Base-by-base conservation (phyloP, 2,888 invertebrate genomes). In the Noctua comes region DNA sequence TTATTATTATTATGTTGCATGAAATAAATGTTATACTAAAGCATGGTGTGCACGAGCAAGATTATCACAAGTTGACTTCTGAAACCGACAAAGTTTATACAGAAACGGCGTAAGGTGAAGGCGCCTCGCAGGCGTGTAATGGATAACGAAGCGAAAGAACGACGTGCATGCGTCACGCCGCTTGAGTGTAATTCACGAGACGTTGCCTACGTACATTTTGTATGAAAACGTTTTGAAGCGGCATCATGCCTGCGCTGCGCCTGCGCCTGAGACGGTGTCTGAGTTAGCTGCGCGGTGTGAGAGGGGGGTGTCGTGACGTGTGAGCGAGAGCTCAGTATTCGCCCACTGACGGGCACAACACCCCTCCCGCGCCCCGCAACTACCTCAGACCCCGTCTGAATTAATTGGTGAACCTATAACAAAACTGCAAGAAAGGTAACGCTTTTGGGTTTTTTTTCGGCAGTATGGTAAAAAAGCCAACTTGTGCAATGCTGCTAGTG, bases 1-100 rank as follows among this genome's bases (percentile, higher is more conserved):
- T 43, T 72, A 78, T 70, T 36, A 71, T 40, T 65, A 71, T 69
- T 69, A 73, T 83, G 68, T 83, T 74, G 71, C 83, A 59, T 40
- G 13, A 78, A 62, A 54, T 65, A 36, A 76, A 70, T 77, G 31
- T 82, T 81, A 62, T 48, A 43, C 59, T 73, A 51, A 68, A 62
- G 3, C 76, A 57, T 54, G 51, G 24, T 70, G 65, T 31, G 18
- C 71, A 82, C 43, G 27, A 48, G 70, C 71, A 65, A n/a, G 48
- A 18, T 64, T 36, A 68, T 31, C 54, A 31, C 46, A 82, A 62
- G 62, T 81, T 76, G 36, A 24, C 16, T 54, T 46, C 24, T 10
- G 18, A 54, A 43, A 40, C 11, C 3, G 27, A 40, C 13, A 27
- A 40, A 8, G 43, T 11, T 27, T 27, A 40, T 40, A 40, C 40